Evolutionary conservation across 2,888 invertebrate species (phyloP), one percentile per base, ranked within the genome.

Genomic region (Caenorhabditis afra): DNA sequence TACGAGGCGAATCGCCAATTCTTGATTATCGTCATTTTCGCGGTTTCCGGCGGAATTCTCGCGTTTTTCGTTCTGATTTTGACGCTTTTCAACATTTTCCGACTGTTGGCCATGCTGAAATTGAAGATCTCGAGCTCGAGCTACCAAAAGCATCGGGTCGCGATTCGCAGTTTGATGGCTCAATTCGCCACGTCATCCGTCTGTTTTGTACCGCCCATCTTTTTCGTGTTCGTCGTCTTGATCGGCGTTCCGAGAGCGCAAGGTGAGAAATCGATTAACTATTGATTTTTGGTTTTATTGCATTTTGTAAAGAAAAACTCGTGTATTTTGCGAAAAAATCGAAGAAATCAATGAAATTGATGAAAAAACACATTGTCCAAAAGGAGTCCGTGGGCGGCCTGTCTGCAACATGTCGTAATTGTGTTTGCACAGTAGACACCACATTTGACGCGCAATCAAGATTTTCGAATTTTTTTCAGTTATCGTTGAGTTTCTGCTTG

Each of bases 161-260:
- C 68, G 4, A n/a, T 70, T 5, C 44, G 22, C 1, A 70, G 68
- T 37, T 12, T 70, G 2, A 7, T 59, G 14, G 68, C 68, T 45
- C 68, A 70, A n/a, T 70, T 70, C 14, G 50, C 58, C 10, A 61
- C 68, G 18, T 70, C 68, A 23, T 70, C 68, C 10, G 45, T 61
- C 0, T 53, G 52, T 35, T 52, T 61, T 11, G 44, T 70, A 37
- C 68, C 68, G 47, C 61, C 59, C 23, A 44, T 65, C 0, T 18
- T 45, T 35, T 65, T 53, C 8, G 55, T 53, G 11, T 52, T 65
- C 20, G 22, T 65, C 4, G 45, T 55, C 1, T 41, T 65, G 16
- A 18, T 55, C 1, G 55, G 29, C 3, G 7, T 29, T 5, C 7
- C 29, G 7, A 29, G 29, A 7, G 29, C 29, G 49, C 29, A 29